These are phyloP conservation scores for Stenodera caucasica DNA, from an alignment of 2,888 invertebrate genomes.

Conservation along the genomic window DNA sequence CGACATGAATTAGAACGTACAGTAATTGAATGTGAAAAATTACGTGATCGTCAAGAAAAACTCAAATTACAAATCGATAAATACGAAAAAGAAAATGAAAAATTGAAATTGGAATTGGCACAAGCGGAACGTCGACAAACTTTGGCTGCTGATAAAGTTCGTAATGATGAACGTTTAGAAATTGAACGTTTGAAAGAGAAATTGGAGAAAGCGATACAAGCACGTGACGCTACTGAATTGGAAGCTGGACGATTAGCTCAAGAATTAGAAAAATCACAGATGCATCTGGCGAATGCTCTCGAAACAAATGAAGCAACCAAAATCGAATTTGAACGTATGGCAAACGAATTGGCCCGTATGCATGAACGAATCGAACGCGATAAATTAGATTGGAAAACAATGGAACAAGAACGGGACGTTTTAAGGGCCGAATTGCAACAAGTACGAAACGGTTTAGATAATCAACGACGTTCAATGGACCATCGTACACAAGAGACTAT, in stretches of 20 bases:
- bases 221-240: constrained; percentile 80
- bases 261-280: constrained; percentile 83
- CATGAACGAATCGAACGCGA: constrained; percentile 79
- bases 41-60: constrained; percentile 84
- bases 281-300: constrained; percentile 80
- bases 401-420: constrained; percentile 75
- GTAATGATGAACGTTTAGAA: constrained; percentile 73
- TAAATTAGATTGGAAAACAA: constrained; percentile 67
- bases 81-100: constrained; percentile 75
- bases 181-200: constrained; percentile 84
- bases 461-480: constrained; percentile 66
- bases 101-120: constrained; percentile 70
- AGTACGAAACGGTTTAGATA: constrained; percentile 65
- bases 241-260: constrained; percentile 83
- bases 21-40: constrained; percentile 86
- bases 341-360: constrained; percentile 77
- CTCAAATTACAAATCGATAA: constrained; percentile 72
- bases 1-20: constrained; percentile 79
- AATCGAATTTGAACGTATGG: constrained; percentile 84
- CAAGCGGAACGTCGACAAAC: constrained; percentile 65
- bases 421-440: constrained; percentile 71
- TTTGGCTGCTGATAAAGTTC: constrained; percentile 65
- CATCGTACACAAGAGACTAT: constrained; percentile 73
- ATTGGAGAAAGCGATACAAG: constrained; percentile 80
- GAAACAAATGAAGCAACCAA: constrained; percentile 81